phyloP scores from a whole-genome alignment of 2,797 vertebrate genomes.

The Lepilemur septentrionalis region DNA sequence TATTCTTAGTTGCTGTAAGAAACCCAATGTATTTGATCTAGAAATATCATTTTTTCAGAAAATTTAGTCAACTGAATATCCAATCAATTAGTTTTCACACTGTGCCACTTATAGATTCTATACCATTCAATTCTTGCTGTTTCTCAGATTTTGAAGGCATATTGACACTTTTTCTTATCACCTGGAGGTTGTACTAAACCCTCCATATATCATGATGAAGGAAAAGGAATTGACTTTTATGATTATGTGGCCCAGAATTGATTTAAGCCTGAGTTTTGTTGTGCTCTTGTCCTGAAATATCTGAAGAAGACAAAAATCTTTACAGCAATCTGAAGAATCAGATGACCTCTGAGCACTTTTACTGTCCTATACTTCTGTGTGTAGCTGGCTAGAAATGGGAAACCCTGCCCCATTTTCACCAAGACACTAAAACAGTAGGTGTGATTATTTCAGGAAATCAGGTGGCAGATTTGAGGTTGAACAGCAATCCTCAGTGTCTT shows the following conservation, averaged over 20 bases:
- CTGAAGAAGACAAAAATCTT: not conserved
- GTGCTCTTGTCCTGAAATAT: not conserved
- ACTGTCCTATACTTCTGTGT: not conserved
- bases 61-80: not conserved
- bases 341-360: not conserved
- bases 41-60: not conserved
- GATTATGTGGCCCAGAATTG: not conserved
- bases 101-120: not conserved
- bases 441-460: conserved; percentile 53
- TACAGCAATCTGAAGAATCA: not conserved
- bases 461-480: not conserved
- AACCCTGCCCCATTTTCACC: not conserved
- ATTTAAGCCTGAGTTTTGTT: not conserved
- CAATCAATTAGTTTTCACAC: not conserved
- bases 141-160: not conserved
- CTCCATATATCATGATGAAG: not conserved
- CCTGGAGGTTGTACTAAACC: not conserved
- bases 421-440: conserved; percentile 17
- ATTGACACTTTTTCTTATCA: not conserved
- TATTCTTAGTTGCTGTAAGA: not conserved
- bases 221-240: not conserved
- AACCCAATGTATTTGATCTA: not conserved
- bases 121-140: not conserved
- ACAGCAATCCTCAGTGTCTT: not conserved
- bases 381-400: not conserved